Base-by-base conservation (phyloP, 2,113 vertebrate species). In the Tenrec ecaudatus region DNA sequence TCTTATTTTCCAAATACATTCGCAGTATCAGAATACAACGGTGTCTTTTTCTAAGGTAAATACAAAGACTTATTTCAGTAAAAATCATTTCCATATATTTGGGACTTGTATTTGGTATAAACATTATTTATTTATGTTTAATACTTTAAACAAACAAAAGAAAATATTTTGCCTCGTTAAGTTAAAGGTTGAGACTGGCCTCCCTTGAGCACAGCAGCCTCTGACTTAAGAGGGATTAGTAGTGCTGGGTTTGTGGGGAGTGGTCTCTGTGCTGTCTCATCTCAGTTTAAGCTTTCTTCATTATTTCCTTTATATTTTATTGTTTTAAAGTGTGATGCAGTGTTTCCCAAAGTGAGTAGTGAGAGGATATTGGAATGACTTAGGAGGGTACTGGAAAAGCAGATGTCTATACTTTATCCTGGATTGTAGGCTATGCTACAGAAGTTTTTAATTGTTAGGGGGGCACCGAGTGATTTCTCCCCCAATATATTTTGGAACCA, bases 1-100 rank as follows among this genome's bases (percentile, higher is more conserved):
- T 60, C 40, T 99, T 95, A 97, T 98, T 17, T 98, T 99, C 96
- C 99, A 99, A 98, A 98, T 99, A 89, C 99, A 99, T 96, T 98
- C 99, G 2, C 99, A 98, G 96, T 97, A 98, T 82, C 97, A 33
- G 62, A 98, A 99, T 87, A 98, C 98, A 90, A 99, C 99, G 0
- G 91, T 99, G 66, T 99, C 99, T 47, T 99, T 99, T 96, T 97
- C 96, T 89, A 98, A 98, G 98, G 99, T 99, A 97, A 94, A 97
- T 76, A 73, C 84, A 80, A 66, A 89, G 60, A 73, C 1, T 88
- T 58, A 58, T 68, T 83, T 40, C 60, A 20, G 0, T 86, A 73
- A 62, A 84, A 36, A 29, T 4, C 12, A 62, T 62, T 64, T 84
- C 27, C 25, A 6, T 75, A 68, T 79, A 66, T 83, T 79, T 22